Conservation (phyloP, 2,888 invertebrate species). For the Aproaerema taeniolella region DNA sequence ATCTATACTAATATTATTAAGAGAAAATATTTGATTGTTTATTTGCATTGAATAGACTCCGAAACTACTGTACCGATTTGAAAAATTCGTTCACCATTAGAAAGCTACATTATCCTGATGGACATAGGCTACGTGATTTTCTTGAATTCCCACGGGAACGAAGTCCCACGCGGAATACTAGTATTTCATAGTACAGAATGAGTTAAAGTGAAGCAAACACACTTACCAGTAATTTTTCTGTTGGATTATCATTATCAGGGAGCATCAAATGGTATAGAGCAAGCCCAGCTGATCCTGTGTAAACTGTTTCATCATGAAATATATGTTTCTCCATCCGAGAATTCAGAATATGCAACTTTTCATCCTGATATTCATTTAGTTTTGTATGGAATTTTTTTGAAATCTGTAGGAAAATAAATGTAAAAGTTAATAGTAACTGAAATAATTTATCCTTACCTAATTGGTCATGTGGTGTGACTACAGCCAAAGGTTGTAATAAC, state of each 20-base stretch:
- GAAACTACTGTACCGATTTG: too few species aligned
- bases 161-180: too few species aligned
- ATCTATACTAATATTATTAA: too few species aligned
- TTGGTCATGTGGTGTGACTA: not conserved
- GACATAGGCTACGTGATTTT: too few species aligned
- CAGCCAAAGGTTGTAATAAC: not conserved
- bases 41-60: too few species aligned
- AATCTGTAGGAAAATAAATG: constrained; percentile 50
- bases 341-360: constrained; percentile 52
- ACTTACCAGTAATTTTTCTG: constrained; percentile 4
- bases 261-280: constrained; percentile 80
- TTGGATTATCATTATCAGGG: constrained; percentile 32
- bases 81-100: too few species aligned
- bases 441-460: not conserved
- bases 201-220: too few species aligned
- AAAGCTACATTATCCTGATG: too few species aligned
- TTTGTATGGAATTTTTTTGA: constrained; percentile 57
- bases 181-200: too few species aligned
- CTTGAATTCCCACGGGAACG: too few species aligned
- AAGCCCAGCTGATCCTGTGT: constrained; percentile 86
- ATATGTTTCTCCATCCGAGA: constrained; percentile 58
- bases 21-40: too few species aligned
- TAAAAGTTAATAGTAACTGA: not conserved
- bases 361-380: constrained; percentile 53
- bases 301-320: constrained; percentile 80